phyloP scores from a whole-genome alignment of 2,797 vertebrate species.

The Lindbergichthys nudifrons region DNA sequence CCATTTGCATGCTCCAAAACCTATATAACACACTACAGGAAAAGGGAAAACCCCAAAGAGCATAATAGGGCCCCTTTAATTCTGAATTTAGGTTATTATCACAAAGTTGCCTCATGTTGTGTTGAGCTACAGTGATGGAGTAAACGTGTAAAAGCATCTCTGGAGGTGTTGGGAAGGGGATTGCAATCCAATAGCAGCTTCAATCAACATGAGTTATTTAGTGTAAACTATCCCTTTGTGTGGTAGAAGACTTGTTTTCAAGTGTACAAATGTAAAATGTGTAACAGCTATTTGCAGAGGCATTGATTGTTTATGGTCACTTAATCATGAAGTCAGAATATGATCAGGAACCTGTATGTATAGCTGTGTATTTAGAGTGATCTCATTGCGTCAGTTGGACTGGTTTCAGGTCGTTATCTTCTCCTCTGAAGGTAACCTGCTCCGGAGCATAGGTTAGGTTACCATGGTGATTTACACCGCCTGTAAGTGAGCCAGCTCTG shows the following conservation, averaged over 20 bases:
- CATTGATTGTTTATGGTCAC: no score
- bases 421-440: neutral
- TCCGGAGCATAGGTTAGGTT: neutral
- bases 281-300: no score
- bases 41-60: no score
- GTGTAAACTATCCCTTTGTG: neutral
- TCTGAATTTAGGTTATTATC: neutral
- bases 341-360: neutral
- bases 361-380: neutral
- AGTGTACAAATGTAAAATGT: neutral
- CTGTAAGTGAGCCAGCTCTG: neutral
- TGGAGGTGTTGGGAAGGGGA: neutral
- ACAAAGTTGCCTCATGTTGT: neutral
- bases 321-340: no score
- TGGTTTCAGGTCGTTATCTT: neutral
- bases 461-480: neutral
- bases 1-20: no score
- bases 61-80: no score
- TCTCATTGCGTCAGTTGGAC: neutral
- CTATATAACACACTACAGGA: no score
- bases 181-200: neutral
- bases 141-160: neutral
- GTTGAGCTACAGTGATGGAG: neutral
- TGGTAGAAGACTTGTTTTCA: neutral
- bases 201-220: neutral